Evolutionary conservation across 2,113 vertebrate species (phyloP).

Genomic region (Poeciliopsis turrubarensis): DNA sequence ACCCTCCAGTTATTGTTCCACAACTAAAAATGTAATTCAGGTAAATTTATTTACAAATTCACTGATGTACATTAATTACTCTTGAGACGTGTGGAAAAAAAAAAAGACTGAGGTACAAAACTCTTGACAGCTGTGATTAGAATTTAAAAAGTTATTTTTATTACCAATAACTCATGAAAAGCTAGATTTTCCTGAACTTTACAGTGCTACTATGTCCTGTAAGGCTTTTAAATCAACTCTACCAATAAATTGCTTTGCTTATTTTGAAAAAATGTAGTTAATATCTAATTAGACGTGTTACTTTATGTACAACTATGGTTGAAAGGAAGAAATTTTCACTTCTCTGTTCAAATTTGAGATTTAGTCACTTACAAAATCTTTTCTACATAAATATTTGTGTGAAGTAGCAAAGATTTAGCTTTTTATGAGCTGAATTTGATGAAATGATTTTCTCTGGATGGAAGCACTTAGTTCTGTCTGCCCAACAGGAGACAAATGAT

Average conservation of each 20-base stretch:
- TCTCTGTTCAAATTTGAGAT: neutral
- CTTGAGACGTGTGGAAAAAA: too few relatives aligned
- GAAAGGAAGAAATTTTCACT: neutral
- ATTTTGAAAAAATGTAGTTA: neutral
- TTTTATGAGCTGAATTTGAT: neutral
- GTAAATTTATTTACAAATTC: neutral
- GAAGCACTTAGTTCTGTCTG: neutral
- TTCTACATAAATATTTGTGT: too few relatives aligned
- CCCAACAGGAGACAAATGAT: conserved; percentile 51
- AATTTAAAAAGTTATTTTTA: too few relatives aligned
- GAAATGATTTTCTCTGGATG: neutral
- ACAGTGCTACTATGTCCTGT: neutral
- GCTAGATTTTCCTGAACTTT: neutral
- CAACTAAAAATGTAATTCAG: neutral
- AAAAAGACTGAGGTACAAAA: too few relatives aligned
- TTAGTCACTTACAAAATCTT: too few relatives aligned
- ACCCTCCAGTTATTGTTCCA: neutral
- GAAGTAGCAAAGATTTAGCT: neutral
- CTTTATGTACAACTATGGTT: neutral
- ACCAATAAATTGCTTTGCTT: neutral
- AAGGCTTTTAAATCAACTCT: neutral
- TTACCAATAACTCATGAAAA: too few relatives aligned
- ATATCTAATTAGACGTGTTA: neutral
- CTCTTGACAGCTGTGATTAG: too few relatives aligned
- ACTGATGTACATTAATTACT: neutral